Evolutionary conservation across 2,113 vertebrate species (phyloP), one percentile per base, ranked within the genome.

Genomic region (Xiphophorus maculatus): DNA sequence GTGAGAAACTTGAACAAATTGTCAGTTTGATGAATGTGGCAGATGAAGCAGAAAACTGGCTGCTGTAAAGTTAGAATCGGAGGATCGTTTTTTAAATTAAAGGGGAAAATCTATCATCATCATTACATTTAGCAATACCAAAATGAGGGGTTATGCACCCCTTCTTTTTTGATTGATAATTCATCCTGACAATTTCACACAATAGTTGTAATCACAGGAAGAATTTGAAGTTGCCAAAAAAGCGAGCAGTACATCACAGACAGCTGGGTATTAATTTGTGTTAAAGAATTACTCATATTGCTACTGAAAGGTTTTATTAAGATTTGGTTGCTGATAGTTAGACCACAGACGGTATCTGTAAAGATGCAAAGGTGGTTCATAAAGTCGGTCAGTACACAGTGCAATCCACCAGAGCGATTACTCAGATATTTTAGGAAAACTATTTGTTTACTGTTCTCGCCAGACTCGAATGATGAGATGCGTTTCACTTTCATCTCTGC

Each of bases 401-500:
- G 28, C 11, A n/a, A 35, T 74, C 35, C 32, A 76, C 48, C 58
- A 35, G 51, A 73, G 14, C 29, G 54, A 48, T 48, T 79, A 32
- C 54, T 63, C 10, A 5, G 17, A 27, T 51, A 28, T 76, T 76
- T 73, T 17, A 29, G 17, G 48, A n/a, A 11, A 11, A 51, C 58
- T 32, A 37, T 30, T 64, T 74, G 71, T 83, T 81, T 81, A 40
- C 42, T 19, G 3, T 69, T 25, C 72, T 65, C 64, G n/a, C 9
- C 2, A 4, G 33, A 42, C 30, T 71, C 67, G 28, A 71, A 66
- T 40, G 58, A 73, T 66, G 28, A 63, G 72, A 79, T 73, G 58
- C 42, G 63, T 74, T 66, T 86, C 63, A 72, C 69, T 74, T 74
- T 74, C 12, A 71, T 76, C 73, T 81, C 69, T 48, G 63, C 63